phyloP scores from a whole-genome alignment of 2,797 vertebrate genomes.

The Otus scops region DNA sequence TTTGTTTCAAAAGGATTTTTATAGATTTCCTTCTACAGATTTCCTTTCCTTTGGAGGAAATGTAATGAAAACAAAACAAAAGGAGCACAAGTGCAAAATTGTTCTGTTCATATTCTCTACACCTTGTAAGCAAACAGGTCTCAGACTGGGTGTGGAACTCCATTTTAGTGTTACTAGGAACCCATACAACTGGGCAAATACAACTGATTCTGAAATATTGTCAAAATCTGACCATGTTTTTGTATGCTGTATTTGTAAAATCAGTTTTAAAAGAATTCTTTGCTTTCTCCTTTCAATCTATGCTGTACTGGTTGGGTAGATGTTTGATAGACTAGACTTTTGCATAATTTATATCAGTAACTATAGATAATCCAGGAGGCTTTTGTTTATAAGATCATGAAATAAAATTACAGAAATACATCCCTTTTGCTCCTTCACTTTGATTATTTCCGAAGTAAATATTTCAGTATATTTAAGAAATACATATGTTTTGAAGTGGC shows the following conservation, averaged over 20 bases:
- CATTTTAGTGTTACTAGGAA: neutral
- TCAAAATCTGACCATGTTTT: neutral
- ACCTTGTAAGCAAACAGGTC: neutral
- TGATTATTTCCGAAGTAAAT: neutral
- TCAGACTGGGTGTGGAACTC: neutral
- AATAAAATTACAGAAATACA: neutral
- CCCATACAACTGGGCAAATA: neutral
- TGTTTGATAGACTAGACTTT: neutral
- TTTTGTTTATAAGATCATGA: neutral
- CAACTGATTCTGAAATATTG: neutral
- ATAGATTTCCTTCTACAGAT: neutral
- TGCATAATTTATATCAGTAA: neutral
- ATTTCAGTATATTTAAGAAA: neutral
- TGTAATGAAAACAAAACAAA: neutral
- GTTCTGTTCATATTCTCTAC: neutral
- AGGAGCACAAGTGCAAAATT: neutral
- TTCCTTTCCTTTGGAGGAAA: neutral
- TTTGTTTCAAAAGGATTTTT: neutral
- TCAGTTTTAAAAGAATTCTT: neutral
- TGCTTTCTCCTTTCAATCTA: neutral
- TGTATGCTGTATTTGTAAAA: neutral
- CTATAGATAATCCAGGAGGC: neutral
- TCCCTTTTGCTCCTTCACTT: neutral
- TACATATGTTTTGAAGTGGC: neutral
- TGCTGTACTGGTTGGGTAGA: neutral